Evolutionary conservation across 1,140 invertebrate species (phyloP).

Genomic region (Brachionus rubens): DNA sequence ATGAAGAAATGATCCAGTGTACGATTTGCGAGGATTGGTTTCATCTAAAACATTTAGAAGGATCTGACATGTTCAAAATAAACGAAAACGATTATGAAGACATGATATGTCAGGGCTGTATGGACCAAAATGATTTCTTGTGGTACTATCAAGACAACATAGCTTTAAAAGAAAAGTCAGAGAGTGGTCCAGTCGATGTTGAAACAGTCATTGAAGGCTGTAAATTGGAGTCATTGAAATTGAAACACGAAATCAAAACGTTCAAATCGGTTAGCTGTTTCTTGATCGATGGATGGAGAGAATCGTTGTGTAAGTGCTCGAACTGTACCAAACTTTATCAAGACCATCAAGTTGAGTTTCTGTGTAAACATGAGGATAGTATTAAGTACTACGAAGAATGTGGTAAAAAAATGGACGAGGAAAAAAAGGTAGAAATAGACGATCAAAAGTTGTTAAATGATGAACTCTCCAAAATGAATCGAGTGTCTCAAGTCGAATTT

Average conservation of each 20-base stretch:
- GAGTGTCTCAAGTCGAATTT: constrained; percentile 77
- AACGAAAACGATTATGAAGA: constrained; percentile 68
- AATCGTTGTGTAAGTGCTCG: constrained; percentile 68
- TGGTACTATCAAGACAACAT: constrained; percentile 66
- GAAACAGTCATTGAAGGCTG: constrained; percentile 47
- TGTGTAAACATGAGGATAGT: constrained; percentile 78
- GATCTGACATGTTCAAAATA: constrained; percentile 58
- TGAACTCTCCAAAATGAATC: constrained; percentile 69
- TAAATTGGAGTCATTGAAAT: constrained; percentile 20
- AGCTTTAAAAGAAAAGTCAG: background rate
- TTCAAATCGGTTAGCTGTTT: constrained; percentile 64
- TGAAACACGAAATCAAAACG: no score
- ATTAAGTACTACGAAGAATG: constrained; percentile 80
- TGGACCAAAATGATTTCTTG: constrained; percentile 72
- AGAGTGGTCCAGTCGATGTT: background rate
- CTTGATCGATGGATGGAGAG: constrained; percentile 72
- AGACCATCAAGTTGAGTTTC: constrained; percentile 62
- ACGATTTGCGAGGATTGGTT: constrained; percentile 97
- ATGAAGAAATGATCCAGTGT: constrained; percentile 95
- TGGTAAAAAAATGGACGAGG: constrained; percentile 50
- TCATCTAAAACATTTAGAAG: constrained; percentile 62
- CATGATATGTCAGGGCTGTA: constrained; percentile 69
- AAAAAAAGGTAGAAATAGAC: constrained; percentile 58
- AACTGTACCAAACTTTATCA: constrained; percentile 59
- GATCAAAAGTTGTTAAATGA: constrained; percentile 68